A percentile compares a stretch with the other conserved stretches of the same genome.
Conservation (phyloP, 2,113 vertebrate species). For the Illadopsis cleaveri region DNA sequence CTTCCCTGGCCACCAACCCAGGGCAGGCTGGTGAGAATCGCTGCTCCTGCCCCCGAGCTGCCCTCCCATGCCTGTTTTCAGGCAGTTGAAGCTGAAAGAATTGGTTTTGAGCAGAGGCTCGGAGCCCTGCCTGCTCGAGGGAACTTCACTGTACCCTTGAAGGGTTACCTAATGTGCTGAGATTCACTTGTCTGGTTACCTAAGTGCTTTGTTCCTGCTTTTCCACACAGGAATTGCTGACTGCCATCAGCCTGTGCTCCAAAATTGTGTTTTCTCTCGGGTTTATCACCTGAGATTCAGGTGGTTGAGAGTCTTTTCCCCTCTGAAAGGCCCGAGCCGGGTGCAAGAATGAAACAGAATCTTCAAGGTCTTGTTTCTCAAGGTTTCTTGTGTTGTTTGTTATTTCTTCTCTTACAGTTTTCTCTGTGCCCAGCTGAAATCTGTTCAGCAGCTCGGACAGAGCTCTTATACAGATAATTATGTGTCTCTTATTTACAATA, state of each 20-base stretch:
- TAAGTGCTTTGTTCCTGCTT: neutral
- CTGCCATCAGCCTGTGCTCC: neutral
- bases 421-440: too few relatives aligned
- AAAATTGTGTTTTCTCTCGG: too few relatives aligned
- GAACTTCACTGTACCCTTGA: neutral
- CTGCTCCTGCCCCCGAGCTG: neutral
- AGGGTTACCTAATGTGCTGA: neutral
- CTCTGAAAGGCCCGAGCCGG: too few relatives aligned
- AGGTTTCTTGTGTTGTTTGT: too few relatives aligned
- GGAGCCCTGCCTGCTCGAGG: neutral
- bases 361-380: too few relatives aligned
- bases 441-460: too few relatives aligned
- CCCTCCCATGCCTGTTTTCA: neutral
- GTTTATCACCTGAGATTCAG: too few relatives aligned
- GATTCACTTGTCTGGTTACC: neutral
- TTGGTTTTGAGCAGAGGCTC: neutral
- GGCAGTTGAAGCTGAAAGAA: neutral
- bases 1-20: neutral
- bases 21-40: neutral
- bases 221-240: neutral
- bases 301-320: too few relatives aligned
- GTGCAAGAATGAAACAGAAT: too few relatives aligned
- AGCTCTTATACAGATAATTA: too few relatives aligned
- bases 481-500: too few relatives aligned
- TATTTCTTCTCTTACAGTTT: too few relatives aligned